phyloP scores from a whole-genome alignment of 2,113 vertebrate genomes.

The Cynopterus brachyotis region DNA sequence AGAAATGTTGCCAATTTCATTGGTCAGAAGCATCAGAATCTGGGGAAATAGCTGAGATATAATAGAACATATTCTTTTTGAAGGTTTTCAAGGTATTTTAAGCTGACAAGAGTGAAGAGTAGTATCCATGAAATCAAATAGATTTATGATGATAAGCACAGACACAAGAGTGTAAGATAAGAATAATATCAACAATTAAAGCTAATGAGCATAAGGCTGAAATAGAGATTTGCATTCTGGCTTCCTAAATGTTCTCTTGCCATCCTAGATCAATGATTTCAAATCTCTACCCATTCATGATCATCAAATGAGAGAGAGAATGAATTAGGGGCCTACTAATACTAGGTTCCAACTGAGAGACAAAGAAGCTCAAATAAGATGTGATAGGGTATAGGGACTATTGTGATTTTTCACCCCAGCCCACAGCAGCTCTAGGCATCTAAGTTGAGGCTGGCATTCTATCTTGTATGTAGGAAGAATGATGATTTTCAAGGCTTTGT shows the following conservation, averaged over 20 bases:
- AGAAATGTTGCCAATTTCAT: background rate
- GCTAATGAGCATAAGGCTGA: background rate
- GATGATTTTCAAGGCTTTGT: background rate
- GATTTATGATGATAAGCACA: background rate
- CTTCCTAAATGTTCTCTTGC: background rate
- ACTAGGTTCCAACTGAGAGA: background rate
- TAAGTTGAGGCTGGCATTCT: background rate
- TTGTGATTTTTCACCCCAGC: background rate
- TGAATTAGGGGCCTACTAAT: background rate
- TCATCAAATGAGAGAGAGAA: background rate
- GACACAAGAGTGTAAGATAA: background rate
- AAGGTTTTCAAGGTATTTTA: background rate
- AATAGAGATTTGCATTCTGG: background rate
- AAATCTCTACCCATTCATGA: background rate
- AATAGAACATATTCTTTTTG: background rate
- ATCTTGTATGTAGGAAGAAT: too few species aligned
- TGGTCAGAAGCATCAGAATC: background rate
- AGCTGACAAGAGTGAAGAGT: background rate
- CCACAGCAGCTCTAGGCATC: background rate
- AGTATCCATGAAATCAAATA: background rate
- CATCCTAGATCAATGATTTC: background rate
- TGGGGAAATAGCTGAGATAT: background rate
- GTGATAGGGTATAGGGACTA: background rate
- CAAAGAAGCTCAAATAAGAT: background rate
- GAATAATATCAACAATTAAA: background rate